Evolutionary conservation across 2,113 vertebrate species (phyloP).

Genomic region (Typhlomys cinereus): DNA sequence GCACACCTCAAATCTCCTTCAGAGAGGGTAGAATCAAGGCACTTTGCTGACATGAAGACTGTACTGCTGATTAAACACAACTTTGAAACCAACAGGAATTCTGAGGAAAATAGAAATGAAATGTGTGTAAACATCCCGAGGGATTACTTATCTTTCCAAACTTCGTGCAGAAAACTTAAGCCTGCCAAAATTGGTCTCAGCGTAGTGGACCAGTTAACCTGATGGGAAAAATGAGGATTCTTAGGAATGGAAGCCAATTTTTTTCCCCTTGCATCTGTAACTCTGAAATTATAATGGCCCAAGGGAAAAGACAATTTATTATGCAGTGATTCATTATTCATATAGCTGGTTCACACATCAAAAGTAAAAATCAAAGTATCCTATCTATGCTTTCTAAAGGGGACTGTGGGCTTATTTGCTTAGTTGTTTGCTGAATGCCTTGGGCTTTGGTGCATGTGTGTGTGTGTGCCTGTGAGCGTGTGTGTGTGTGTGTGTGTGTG

Average conservation of each 20-base stretch:
- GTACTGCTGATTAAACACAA: constrained; percentile 31
- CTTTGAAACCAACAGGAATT: constrained; percentile 50
- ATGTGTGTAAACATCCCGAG: constrained; percentile 28
- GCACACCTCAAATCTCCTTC: constrained; percentile 16
- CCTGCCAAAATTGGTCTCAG: constrained; percentile 1
- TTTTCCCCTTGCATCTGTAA: constrained; percentile 19
- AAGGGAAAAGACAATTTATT: constrained; percentile 40
- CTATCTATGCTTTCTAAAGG: not conserved
- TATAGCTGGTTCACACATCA: constrained; percentile 27
- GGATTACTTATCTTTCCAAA: constrained; percentile 38
- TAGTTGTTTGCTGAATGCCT: not conserved
- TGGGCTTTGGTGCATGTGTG: no score
- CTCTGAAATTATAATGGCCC: constrained; percentile 44
- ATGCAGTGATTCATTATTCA: constrained; percentile 41
- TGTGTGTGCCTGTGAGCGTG: no score
- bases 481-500: no score
- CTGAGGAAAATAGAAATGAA: constrained; percentile 43
- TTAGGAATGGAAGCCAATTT: constrained; percentile 12
- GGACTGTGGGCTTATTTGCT: not conserved
- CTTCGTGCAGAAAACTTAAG: constrained; percentile 41
- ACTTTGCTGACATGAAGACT: constrained; percentile 24
- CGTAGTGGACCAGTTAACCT: constrained; percentile 28
- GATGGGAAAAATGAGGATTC: constrained; percentile 37
- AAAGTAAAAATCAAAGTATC: constrained; percentile 60
- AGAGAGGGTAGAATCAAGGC: not conserved